Evolutionary conservation across 2,888 invertebrate genomes (phyloP).

Genomic region (Mylabris sibirica): DNA sequence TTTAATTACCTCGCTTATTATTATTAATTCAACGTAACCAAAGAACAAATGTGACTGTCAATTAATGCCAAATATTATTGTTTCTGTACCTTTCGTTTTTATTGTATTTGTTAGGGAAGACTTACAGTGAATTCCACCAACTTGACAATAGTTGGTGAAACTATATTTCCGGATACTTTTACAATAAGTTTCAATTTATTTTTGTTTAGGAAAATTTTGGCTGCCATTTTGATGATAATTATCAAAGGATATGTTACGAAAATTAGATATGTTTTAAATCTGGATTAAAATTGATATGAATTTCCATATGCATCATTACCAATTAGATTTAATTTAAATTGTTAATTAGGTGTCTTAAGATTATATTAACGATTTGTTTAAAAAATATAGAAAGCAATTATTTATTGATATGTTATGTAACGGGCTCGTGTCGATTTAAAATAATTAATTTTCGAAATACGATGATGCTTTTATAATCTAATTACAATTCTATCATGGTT

Average conservation of each 20-base stretch:
- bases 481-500: conserved; percentile 27
- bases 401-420: conserved; percentile 22
- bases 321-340: neutral
- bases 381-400: conserved; percentile 28
- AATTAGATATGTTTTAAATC: conserved; percentile 34
- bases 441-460: conserved; percentile 19
- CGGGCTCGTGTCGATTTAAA: conserved; percentile 29
- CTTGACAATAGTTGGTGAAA: neutral
- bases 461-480: conserved; percentile 23
- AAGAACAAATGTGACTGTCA: neutral
- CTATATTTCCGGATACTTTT: neutral
- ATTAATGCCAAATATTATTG: conserved; percentile 3
- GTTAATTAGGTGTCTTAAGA: conserved; percentile 30
- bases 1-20: neutral
- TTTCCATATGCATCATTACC: conserved; percentile 34
- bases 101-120: conserved; percentile 13
- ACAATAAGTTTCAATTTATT: conserved; percentile 29
- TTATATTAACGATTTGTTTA: conserved; percentile 26
- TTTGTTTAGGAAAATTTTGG: conserved; percentile 31
- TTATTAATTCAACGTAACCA: neutral
- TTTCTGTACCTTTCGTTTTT: neutral
- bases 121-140: conserved; percentile 4
- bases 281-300: conserved; percentile 35
- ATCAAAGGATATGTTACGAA: conserved; percentile 3
- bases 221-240: conserved; percentile 37